Evolutionary conservation across 2,797 vertebrate genomes (phyloP).

Genomic region (Hylomyscus alleni): DNA sequence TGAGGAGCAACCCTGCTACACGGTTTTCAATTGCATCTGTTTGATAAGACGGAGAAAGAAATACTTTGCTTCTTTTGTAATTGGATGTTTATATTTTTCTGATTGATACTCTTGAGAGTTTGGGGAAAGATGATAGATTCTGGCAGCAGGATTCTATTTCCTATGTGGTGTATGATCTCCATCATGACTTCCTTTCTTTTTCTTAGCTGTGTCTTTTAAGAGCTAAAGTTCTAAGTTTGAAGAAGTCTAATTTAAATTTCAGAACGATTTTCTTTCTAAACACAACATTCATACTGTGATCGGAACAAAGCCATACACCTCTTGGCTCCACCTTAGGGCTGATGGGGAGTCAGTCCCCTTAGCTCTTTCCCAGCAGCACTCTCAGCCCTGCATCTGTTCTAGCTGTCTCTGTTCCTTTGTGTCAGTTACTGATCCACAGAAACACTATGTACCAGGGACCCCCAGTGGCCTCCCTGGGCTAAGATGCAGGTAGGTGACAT

Average conservation of each 20-base stretch:
- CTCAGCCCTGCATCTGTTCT: neutral
- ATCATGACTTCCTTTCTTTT: neutral
- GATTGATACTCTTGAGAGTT: neutral
- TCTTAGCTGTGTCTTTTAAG: neutral
- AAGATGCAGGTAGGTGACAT: neutral
- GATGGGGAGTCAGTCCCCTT: neutral
- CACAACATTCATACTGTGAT: neutral
- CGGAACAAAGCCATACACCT: neutral
- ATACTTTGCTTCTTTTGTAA: neutral
- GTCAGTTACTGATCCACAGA: neutral
- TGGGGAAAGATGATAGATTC: neutral
- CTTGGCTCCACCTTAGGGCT: neutral
- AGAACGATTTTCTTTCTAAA: neutral
- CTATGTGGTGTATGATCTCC: neutral
- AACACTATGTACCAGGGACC: neutral
- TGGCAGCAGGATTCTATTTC: neutral
- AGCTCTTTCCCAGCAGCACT: neutral
- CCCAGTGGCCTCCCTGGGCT: neutral
- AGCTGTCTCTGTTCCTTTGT: neutral
- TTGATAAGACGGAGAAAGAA: neutral
- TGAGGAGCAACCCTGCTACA: neutral
- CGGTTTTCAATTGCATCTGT: neutral
- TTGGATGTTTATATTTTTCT: neutral
- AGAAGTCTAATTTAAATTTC: slow-evolving; percentile 14
- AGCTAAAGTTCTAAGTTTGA: neutral